These are phyloP conservation scores for Amphiprion ocellaris DNA, from an alignment of 2,113 vertebrate genomes.

Conservation along the genomic window DNA sequence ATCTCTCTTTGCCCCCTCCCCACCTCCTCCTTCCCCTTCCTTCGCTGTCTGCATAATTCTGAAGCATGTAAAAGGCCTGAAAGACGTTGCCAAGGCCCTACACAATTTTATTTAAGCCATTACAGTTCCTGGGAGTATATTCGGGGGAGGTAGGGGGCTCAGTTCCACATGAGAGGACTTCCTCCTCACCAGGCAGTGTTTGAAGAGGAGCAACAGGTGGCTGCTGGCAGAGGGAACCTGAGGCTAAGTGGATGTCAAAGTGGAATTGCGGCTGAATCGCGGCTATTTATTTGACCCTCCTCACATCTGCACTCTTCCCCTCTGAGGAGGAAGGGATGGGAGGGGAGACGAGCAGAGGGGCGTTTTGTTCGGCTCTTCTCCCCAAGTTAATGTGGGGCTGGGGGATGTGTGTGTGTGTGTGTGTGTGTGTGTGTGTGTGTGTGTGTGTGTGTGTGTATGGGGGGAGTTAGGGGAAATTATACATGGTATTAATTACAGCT, in stretches of 20 bases:
- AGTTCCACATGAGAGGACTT: conserved; percentile 83
- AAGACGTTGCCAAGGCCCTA: conserved; percentile 61
- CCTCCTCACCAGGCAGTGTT: conserved; percentile 79
- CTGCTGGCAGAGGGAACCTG: conserved; percentile 80
- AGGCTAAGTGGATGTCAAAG: conserved; percentile 81
- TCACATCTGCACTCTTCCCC: conserved; percentile 81
- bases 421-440: neutral
- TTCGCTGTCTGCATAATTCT: conserved; percentile 54
- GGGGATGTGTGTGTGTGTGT: conserved; percentile 22
- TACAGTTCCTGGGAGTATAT: conserved; percentile 64
- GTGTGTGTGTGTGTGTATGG: neutral
- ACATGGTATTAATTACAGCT: conserved; percentile 81
- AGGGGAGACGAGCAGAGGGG: conserved; percentile 51
- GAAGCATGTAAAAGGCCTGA: conserved; percentile 56
- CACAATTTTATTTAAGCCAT: conserved; percentile 77
- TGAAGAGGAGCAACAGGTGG: conserved; percentile 86
- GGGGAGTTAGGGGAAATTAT: conserved; percentile 54
- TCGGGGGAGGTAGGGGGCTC: conserved; percentile 44
- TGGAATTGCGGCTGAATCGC: conserved; percentile 80
- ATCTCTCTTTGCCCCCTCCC: conserved; percentile 2
- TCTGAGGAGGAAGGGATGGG: conserved; percentile 60
- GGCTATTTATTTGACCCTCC: conserved; percentile 83
- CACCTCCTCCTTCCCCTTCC: conserved; percentile 9
- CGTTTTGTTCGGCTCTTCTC: conserved; percentile 62
- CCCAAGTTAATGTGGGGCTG: conserved; percentile 54